Percentiles rank a stretch among this genome's conserved stretches.
Conservation (phyloP, 2,113 vertebrate species). For the Peromyscus maniculatus region DNA sequence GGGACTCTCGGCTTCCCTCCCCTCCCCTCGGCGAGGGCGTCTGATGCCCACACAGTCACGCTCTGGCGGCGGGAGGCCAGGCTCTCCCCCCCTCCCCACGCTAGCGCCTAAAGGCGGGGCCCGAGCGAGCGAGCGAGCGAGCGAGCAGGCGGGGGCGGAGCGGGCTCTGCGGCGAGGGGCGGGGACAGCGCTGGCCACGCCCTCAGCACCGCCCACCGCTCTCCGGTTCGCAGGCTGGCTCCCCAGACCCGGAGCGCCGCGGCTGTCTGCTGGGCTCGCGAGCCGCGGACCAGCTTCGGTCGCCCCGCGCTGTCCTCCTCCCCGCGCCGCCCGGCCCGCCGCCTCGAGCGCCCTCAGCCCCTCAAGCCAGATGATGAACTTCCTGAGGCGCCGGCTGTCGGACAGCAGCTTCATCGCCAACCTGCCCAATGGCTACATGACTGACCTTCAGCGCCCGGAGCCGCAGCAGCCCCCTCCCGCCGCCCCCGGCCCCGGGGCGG, state of each 20-base stretch:
- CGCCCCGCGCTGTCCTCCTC: slow-evolving; percentile 5
- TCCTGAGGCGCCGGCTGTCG: slow-evolving; percentile 96
- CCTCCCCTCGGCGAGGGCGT: background rate
- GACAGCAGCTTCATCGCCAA: slow-evolving; percentile 99
- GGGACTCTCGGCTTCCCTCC: background rate
- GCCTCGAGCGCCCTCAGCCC: slow-evolving; percentile 42
- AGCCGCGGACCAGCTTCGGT: slow-evolving; percentile 83
- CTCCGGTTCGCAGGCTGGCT: background rate
- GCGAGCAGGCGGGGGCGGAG: background rate
- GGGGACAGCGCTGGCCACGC: background rate
- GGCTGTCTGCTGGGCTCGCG: slow-evolving; percentile 74
- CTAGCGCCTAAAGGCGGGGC: slow-evolving; percentile 77
- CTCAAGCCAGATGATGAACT: slow-evolving; percentile 93
- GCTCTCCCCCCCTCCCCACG: background rate
- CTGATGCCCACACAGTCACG: background rate
- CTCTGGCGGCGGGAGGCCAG: background rate
- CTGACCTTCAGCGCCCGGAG: slow-evolving; percentile 94
- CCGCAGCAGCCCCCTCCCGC: slow-evolving; percentile 85
- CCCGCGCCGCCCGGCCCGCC: background rate
- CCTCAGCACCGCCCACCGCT: background rate
- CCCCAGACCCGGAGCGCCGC: slow-evolving; percentile 61
- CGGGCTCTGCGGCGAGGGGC: slow-evolving; percentile 65
- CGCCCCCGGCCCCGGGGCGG: slow-evolving; percentile 75
- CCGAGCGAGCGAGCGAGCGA: background rate
- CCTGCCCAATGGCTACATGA: slow-evolving; percentile 98